Percentiles rank a stretch among this genome's conserved stretches.
Conservation (phyloP, 1,140 invertebrate species). For the Cephus cinctus region DNA sequence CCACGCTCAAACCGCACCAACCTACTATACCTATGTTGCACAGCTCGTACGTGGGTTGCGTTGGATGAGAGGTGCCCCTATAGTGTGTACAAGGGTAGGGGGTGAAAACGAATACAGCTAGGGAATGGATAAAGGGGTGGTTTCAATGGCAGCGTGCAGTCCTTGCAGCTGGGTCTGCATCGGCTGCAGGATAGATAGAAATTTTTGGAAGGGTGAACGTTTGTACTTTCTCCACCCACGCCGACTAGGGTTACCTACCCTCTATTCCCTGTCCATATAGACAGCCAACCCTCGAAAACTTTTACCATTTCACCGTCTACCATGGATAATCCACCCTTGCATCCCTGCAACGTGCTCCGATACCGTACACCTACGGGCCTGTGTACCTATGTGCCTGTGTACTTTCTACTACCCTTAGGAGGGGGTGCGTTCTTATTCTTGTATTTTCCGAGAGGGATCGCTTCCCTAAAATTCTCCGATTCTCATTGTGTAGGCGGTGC, state of each 20-base stretch:
- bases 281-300: conserved; percentile 22
- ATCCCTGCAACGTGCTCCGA: neutral
- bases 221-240: neutral
- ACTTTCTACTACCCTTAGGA: no score
- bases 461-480: no score
- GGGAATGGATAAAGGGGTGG: conserved; percentile 5
- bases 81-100: no score
- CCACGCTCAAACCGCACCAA: conserved; percentile 22
- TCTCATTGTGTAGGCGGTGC: no score
- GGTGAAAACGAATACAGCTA: conserved; percentile 6
- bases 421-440: no score
- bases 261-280: neutral
- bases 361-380: neutral
- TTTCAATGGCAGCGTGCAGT: conserved; percentile 30
- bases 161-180: conserved; percentile 22
- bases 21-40: no score
- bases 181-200: conserved; percentile 7
- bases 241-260: conserved; percentile 11
- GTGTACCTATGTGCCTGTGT: conserved; percentile 11
- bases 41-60: no score
- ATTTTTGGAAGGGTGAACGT: neutral
- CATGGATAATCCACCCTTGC: conserved; percentile 33
- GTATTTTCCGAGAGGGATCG: no score
- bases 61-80: no score
- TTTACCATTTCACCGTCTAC: conserved; percentile 41